These are phyloP conservation scores for Crocidura indochinensis DNA, from an alignment of 2,797 vertebrate genomes.

Conservation along the genomic window DNA sequence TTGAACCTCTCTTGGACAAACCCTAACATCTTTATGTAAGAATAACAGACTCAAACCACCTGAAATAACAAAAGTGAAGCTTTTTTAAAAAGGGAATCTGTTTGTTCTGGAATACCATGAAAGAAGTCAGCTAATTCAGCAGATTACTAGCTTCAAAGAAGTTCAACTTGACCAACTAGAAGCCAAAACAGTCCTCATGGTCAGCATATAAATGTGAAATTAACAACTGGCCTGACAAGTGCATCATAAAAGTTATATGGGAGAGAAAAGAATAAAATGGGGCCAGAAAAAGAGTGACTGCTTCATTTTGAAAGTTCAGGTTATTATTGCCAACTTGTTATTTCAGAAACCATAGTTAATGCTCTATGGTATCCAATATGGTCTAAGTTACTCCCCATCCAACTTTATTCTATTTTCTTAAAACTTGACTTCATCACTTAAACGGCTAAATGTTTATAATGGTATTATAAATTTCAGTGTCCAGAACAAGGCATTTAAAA, in stretches of 20 bases:
- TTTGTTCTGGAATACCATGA: slow-evolving; percentile 88
- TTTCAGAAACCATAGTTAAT: slow-evolving; percentile 35
- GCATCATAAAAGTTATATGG: slow-evolving; percentile 48
- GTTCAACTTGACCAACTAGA: slow-evolving; percentile 78
- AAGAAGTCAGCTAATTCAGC: slow-evolving; percentile 83
- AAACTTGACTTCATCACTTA: slow-evolving; percentile 50
- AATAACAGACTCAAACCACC: slow-evolving; percentile 88
- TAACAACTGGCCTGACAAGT: slow-evolving; percentile 65
- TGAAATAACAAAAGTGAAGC: slow-evolving; percentile 88
- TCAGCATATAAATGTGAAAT: slow-evolving; percentile 74
- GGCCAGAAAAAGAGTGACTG: background rate
- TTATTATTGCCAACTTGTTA: slow-evolving; percentile 37
- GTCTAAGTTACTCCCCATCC: background rate
- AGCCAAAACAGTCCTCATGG: slow-evolving; percentile 71
- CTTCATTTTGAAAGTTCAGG: background rate
- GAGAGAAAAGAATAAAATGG: background rate
- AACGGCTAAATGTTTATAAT: slow-evolving; percentile 58
- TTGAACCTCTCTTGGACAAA: slow-evolving; percentile 86
- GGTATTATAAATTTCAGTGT: slow-evolving; percentile 60
- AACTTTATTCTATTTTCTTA: slow-evolving; percentile 35
- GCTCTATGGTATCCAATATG: background rate
- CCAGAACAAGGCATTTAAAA: background rate
- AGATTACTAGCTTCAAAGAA: slow-evolving; percentile 85
- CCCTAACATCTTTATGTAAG: slow-evolving; percentile 83
- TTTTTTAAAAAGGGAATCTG: slow-evolving; percentile 81